Base-by-base conservation (phyloP, 2,797 vertebrate genomes). In the Delichon dasypus region DNA sequence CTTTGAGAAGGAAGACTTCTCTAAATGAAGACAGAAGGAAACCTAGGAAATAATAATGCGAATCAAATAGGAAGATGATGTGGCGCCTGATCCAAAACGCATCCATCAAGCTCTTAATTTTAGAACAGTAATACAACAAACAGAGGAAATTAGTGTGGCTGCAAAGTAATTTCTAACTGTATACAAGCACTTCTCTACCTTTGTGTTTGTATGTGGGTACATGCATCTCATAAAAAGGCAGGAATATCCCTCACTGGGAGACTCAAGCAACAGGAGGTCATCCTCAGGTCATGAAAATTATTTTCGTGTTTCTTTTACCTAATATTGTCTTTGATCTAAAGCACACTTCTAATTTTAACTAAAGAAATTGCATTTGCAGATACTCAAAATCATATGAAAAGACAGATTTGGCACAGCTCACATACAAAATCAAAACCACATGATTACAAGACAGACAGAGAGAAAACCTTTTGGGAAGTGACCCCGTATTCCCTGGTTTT, bases 401-500 rank as follows among this genome's bases (percentile, higher is more conserved):
- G 90, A 82, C 25, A 89, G 51, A 86, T 88, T n/a, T 92, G 81
- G 94, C 82, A 96, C 79, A 74, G 61, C 58, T 88, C 91, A 60
- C 67, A 81, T 90, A 87, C 61, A 92, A 96, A 93, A 95, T 93
- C 78, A 83, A 93, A 96, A 61, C 76, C 77, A 90, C 32, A 84
- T 93, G 83, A 84, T 21, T 86, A 86, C 62, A 77, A 60, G 53
- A 26, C 48, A 92, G 64, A 76, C 23, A 79, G 75, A 82, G 16
- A 87, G 85, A 90, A 36, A 80, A 58, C 11, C 16, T 29, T 81
- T 40, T 64, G 71, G 90, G 47, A 89, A 85, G 45, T 7, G 3
- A 80, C 25, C 38, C 25, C 32, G 27, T 76, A 64, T 44, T 85
- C 83, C 47, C n/a, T 54, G 66, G 8, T 71, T 85, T 82, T 40